Evolutionary conservation across 2,113 vertebrate species (phyloP).

Genomic region (Larimichthys crocea): DNA sequence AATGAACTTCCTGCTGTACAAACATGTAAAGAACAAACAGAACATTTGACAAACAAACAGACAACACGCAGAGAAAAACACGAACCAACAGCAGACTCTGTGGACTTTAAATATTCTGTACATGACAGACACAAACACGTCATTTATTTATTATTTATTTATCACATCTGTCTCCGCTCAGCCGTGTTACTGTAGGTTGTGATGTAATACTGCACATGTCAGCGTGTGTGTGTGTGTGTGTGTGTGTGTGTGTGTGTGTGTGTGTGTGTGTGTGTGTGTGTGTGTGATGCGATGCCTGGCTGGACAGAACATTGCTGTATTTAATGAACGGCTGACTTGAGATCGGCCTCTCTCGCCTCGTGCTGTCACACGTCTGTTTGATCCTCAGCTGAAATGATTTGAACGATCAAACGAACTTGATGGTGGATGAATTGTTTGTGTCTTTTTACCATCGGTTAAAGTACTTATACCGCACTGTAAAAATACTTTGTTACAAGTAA

Average conservation of each 20-base stretch:
- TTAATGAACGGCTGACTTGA: slow-evolving; percentile 32
- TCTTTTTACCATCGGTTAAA: too few species aligned
- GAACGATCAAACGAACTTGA: too few species aligned
- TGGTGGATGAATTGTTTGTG: too few species aligned
- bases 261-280: too few species aligned
- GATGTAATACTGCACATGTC: slow-evolving; percentile 76
- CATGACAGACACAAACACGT: background rate
- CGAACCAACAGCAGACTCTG: background rate
- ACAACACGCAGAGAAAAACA: too few species aligned
- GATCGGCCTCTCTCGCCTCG: background rate
- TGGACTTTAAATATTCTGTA: background rate
- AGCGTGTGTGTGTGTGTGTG: slow-evolving; percentile 43
- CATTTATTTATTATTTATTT: slow-evolving; percentile 42
- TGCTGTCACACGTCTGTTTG: background rate
- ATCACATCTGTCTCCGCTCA: slow-evolving; percentile 43
- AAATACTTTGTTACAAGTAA: too few species aligned
- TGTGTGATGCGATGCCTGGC: slow-evolving; percentile 15
- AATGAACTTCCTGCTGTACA: too few species aligned
- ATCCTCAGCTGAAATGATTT: background rate
- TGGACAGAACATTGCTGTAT: slow-evolving; percentile 38
- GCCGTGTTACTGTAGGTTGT: slow-evolving; percentile 44
- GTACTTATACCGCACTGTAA: too few species aligned
- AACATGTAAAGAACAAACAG: too few species aligned
- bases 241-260: slow-evolving; percentile 11
- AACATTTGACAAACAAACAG: too few species aligned